Evolutionary conservation across 1,140 invertebrate species (phyloP).

Genomic region (Pomacea maculata): DNA sequence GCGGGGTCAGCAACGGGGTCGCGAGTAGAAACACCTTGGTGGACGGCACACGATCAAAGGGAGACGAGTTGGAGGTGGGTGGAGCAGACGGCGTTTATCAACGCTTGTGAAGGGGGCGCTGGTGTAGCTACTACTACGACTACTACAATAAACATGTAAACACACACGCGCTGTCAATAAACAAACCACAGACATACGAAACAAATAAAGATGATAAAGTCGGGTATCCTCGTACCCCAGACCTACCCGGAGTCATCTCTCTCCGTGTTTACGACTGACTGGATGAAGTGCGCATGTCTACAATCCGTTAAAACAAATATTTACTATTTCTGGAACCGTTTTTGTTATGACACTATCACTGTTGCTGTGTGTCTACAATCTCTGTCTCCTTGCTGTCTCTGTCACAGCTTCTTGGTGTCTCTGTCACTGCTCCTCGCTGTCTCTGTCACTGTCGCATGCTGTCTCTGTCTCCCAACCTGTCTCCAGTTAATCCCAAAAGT

Average conservation of each 20-base stretch:
- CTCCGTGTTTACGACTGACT: no score
- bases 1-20: not conserved
- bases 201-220: no score
- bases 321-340: no score
- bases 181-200: no score
- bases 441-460: not conserved
- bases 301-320: no score
- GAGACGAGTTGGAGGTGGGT: not conserved
- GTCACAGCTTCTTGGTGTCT: not conserved
- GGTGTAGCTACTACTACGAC: not conserved
- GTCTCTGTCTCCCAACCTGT: constrained; percentile 2
- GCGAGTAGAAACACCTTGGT: not conserved
- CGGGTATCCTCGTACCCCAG: no score
- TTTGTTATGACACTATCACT: no score
- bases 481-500: not conserved
- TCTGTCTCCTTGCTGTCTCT: not conserved
- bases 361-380: not conserved
- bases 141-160: no score
- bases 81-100: not conserved
- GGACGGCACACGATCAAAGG: not conserved
- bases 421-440: not conserved
- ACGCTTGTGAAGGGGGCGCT: not conserved
- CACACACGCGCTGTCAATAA: no score
- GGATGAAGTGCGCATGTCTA: no score
- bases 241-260: no score